Base-by-base conservation (phyloP, 2,113 vertebrate genomes). In the Rhegmatorhina hoffmannsi region DNA sequence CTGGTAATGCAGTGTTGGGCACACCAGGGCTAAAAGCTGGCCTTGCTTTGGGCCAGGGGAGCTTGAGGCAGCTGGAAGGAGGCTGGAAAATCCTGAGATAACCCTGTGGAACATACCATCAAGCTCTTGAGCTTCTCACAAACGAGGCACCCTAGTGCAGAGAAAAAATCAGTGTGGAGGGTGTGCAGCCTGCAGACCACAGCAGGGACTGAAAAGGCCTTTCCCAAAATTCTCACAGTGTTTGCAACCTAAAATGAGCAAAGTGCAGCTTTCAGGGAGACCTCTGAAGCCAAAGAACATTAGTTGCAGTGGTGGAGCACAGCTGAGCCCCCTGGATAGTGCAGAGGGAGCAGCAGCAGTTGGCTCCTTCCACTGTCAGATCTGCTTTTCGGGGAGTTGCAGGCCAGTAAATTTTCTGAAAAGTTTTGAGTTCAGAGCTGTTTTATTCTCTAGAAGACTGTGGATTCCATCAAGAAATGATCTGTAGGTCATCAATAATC, bases 81-180 rank as follows among this genome's bases (percentile, higher is more conserved):
- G 92, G 88, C 43, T 87, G 93, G 68, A 68, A 95, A 93, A 97
- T 91, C 90, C 46, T 95, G 58, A 68, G 43, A 72, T 76, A 77
- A 88, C 88, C 81, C 91, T 8, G 13, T 67, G 60, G 93, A 91
- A 75, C 69, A 76, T 87, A 36, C 73, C n/a, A 36, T 72, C 67
- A 67, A 73, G 43, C 66, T 36, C 74, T 18, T 18, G 64, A 85
- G 83, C 86, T 34, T 46, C 76, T 89, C 73, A 9, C 47, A 76
- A 72, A 11, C 5, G 13, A 1, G 68, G 29, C 33, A 43, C 58
- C 53, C 34, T 13, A 20, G 17, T 8, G 55, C 46, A 36, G 83
- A 29, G 87, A 10, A 40, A 19, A 82, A 38, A 19, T 38, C 28
- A 5, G 23, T 10, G 59, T 44, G 15, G n/a, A 21, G 40, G 28